Evolutionary conservation across 1,140 invertebrate genomes (phyloP), one percentile per base, ranked within the genome.

Genomic region (Copidosoma floridanum): DNA sequence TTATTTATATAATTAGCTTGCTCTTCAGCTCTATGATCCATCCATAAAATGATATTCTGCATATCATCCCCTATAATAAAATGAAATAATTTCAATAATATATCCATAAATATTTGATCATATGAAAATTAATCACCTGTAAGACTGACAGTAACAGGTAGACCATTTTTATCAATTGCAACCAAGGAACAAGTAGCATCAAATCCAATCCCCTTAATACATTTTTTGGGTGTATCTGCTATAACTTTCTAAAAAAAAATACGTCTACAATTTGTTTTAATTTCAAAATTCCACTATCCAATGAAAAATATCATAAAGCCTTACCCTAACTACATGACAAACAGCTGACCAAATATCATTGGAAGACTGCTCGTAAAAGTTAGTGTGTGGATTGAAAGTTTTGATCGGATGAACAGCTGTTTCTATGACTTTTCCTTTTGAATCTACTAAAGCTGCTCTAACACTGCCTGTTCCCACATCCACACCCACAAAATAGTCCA

Each of bases 161-260:
- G 77, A 20, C 85, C 85, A 64, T 88, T 78, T 66, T 82, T 76
- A 68, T 90, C 92, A 18, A 97, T 64, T 20, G 87, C 89, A 6
- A 95, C 95, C 40, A 98, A 74, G 12, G 95, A 98, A 75, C 95
- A 98, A 32, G 95, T 98, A 16, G 95, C 95, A 85, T 96, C 94
- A 83, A 98, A 98, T 1, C 94, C 94, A 69, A 98, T 89, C 41
- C 91, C 93, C 81, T 85, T 88, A 11, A 97, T 82, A 65, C 76
- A 68, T 44, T 83, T 69, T 46, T 83, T 77, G 44, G 82, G 70
- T 32, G 88, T 74, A 66, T 82, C 81, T 67, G 75, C 70, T 38
- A 78, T 79, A 29, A 92, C 85, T 68, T 83, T 80, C 89, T 91
- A 71, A 1, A 46, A 65, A 54, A 61, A 82, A 69, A 40, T 51